These are phyloP conservation scores for Oreochromis niloticus DNA, from an alignment of 2,113 vertebrate species.

Conservation along the genomic window DNA sequence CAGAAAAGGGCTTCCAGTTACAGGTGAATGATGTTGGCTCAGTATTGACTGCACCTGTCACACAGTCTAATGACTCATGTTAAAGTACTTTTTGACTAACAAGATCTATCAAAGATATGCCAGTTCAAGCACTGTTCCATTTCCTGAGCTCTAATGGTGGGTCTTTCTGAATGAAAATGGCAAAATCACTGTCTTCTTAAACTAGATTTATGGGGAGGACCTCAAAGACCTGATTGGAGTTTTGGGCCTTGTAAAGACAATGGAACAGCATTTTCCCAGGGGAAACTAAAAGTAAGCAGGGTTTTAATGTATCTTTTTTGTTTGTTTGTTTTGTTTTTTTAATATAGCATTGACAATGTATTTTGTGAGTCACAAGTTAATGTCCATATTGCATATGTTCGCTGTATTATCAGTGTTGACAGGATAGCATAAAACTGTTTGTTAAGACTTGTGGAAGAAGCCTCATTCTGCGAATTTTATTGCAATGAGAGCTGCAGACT, in stretches of 20 bases:
- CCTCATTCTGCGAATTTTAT: background rate
- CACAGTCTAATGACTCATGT: constrained; percentile 47
- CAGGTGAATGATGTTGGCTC: constrained; percentile 43
- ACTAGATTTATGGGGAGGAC: constrained; percentile 19
- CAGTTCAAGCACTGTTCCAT: background rate
- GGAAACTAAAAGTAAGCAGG: background rate
- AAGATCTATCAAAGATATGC: constrained; percentile 48
- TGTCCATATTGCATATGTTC: background rate
- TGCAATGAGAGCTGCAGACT: background rate
- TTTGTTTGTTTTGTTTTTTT: background rate
- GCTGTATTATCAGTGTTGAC: background rate
- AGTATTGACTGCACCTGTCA: constrained; percentile 51
- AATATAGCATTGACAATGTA: background rate
- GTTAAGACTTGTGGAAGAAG: background rate
- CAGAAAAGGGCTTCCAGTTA: constrained; percentile 11
- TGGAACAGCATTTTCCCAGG: background rate
- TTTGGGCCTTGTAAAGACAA: background rate
- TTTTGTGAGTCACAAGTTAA: background rate
- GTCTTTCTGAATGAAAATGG: background rate
- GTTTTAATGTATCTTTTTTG: background rate
- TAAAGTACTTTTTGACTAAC: constrained; percentile 45
- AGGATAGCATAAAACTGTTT: background rate
- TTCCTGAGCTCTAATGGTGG: background rate
- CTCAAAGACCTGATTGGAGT: background rate
- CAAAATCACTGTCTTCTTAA: constrained; percentile 6